Base-by-base conservation (phyloP, 1,140 invertebrate species). In the Lysiphlebus fabarum region DNA sequence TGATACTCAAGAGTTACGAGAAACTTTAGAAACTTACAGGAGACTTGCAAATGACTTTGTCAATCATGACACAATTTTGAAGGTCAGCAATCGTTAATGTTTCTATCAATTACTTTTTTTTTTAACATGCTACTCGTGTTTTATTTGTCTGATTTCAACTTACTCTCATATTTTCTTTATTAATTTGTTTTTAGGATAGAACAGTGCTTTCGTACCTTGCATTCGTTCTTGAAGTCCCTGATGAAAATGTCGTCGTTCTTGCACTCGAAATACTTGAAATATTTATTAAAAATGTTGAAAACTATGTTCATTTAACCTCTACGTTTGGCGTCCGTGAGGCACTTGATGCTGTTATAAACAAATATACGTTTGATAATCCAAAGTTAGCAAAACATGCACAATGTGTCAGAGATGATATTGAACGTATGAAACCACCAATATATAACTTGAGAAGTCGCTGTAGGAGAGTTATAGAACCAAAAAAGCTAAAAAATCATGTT, bases 11-110 rank as follows among this genome's bases (percentile, higher is more conserved):
- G 73, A 79, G 64, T 64, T 80, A 6, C 72, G 60, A 56, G 67
- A 67, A 11, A 80, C 77, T 0, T 65, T 80, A 10, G 67, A 77
- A 58, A 80, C 73, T 0, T 80, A 80, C 26, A 75, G 69, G 59
- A 79, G 78, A 55, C 65, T 80, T 6, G 76, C 77, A 0, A 63
- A 71, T 42, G 76, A 80, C 62, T 63, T 78, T 44, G 62, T 65
- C 11, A 80, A 80, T 37, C 78, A 80, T 66, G 78, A 80, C 62
- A 80, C 78, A 5, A 80, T 80, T 58, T 69, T 80, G 45, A 80
- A 80, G 67, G 78, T 80, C 67, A 68, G 45, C 38, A 41, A 61
- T 38, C 43, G 36, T 49, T 54, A 47, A 45, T 7, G 2, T 26
- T 26, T 26, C 4, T 4, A 26, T 26, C 17, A 26, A 26, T 26